A percentile compares a stretch with the other conserved stretches of the same genome.
phyloP scores from a whole-genome alignment of 2,888 invertebrate genomes.

The Cephus sareptanus region DNA sequence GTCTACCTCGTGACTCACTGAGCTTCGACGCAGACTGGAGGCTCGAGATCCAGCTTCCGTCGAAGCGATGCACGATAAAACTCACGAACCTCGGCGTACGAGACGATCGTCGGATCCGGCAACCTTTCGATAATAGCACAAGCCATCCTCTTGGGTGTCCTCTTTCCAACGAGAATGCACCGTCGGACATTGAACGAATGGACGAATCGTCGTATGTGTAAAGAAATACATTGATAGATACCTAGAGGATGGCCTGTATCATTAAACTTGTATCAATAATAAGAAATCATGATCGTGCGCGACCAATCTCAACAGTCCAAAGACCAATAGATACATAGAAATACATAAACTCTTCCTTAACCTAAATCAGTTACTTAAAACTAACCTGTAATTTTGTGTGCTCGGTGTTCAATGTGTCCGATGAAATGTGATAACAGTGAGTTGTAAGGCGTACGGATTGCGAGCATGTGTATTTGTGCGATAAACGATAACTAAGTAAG shows the following conservation, averaged over 20 bases:
- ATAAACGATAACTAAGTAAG: neutral
- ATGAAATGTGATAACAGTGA: neutral
- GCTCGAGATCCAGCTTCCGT: neutral
- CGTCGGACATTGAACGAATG: neutral
- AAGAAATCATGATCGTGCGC: constrained; percentile 1
- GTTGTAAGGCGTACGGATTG: neutral
- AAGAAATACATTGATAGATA: neutral
- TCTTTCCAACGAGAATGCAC: neutral
- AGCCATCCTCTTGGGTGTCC: neutral
- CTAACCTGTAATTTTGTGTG: constrained; percentile 19
- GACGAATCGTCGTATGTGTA: neutral
- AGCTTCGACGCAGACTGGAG: neutral
- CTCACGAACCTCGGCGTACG: neutral
- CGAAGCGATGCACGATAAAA: neutral
- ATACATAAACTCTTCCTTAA: constrained; percentile 21
- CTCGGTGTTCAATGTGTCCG: neutral
- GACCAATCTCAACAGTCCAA: constrained; percentile 4
- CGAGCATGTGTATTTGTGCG: neutral
- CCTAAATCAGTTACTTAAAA: constrained; percentile 28
- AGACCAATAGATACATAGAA: constrained; percentile 18
- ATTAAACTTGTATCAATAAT: neutral
- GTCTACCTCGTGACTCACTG: neutral
- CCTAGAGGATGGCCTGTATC: neutral
- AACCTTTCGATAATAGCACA: neutral
- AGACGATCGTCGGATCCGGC: neutral